Percentiles rank a stretch among this genome's conserved stretches.
Conservation (phyloP, 2,888 invertebrate species). For the Lomographa bimaculata region DNA sequence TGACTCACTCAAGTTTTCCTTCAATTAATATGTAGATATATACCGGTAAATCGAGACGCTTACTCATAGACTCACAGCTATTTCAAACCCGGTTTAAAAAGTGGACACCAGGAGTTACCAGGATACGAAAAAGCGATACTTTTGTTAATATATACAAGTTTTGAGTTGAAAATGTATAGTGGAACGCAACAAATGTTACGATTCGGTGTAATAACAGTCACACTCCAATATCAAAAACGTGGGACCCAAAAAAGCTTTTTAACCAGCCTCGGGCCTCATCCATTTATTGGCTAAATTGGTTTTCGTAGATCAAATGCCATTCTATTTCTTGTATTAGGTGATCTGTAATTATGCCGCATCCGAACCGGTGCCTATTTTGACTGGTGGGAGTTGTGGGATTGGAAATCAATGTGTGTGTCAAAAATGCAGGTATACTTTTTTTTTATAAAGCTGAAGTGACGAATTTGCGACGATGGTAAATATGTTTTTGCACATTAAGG, state of each 20-base stretch:
- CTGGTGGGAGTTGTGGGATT: conserved; percentile 6
- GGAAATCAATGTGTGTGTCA: conserved; percentile 9
- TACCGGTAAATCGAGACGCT: conserved; percentile 12
- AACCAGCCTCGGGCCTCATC: conserved; percentile 39
- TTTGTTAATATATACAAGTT: too few relatives aligned
- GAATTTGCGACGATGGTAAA: neutral
- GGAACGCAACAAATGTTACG: conserved; percentile 28
- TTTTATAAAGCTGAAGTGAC: neutral
- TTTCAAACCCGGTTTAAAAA: conserved; percentile 14
- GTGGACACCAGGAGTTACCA: neutral
- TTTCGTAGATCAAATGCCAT: conserved; percentile 55
- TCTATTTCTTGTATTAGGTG: conserved; percentile 47
- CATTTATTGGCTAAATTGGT: conserved; percentile 55
- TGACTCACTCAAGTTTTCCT: conserved; percentile 21
- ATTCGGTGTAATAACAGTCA: conserved; percentile 37
- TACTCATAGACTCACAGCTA: conserved; percentile 14
- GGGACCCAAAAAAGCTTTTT: conserved; percentile 37
- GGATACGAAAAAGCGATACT: too few relatives aligned
- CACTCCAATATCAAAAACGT: conserved; percentile 33
- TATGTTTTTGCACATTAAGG: too few relatives aligned
- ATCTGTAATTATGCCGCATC: conserved; percentile 53
- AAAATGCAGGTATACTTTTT: conserved; percentile 9
- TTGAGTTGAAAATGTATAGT: too few relatives aligned
- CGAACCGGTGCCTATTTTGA: conserved; percentile 36
- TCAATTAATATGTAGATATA: conserved; percentile 20